Conservation (phyloP, 2,797 vertebrate species). For the Scarus forsteni region DNA sequence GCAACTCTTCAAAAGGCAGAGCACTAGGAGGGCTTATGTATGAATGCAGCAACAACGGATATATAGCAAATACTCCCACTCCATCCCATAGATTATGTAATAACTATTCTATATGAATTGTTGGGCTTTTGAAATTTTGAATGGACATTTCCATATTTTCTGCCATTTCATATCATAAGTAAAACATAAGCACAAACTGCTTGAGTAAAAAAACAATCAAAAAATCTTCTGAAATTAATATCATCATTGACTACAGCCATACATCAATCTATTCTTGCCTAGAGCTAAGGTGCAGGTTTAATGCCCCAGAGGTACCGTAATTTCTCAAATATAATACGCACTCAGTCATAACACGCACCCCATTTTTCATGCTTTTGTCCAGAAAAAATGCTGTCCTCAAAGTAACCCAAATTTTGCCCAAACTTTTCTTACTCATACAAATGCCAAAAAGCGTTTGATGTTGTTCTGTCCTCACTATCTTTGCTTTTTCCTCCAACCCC, state of each 20-base stretch:
- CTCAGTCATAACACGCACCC: too few relatives aligned
- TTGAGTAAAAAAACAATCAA: neutral
- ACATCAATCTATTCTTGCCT: too few relatives aligned
- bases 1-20: constrained; percentile 23
- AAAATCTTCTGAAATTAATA: neutral
- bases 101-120: neutral
- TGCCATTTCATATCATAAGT: neutral
- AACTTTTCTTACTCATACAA: too few relatives aligned
- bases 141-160: neutral
- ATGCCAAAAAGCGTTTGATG: too few relatives aligned
- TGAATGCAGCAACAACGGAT: neutral
- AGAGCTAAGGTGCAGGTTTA: too few relatives aligned
- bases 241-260: neutral
- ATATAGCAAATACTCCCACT: constrained; percentile 32
- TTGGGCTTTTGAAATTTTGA: neutral
- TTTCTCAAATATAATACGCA: too few relatives aligned
- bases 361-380: too few relatives aligned
- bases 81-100: constrained; percentile 30
- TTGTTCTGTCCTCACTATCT: too few relatives aligned
- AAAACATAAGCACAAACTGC: neutral
- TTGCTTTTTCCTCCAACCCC: too few relatives aligned
- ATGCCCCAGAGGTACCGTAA: too few relatives aligned
- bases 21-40: neutral
- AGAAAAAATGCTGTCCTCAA: too few relatives aligned
- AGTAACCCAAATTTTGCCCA: too few relatives aligned